Conservation (phyloP, 2,888 invertebrate species). For the Phasia obesa region DNA sequence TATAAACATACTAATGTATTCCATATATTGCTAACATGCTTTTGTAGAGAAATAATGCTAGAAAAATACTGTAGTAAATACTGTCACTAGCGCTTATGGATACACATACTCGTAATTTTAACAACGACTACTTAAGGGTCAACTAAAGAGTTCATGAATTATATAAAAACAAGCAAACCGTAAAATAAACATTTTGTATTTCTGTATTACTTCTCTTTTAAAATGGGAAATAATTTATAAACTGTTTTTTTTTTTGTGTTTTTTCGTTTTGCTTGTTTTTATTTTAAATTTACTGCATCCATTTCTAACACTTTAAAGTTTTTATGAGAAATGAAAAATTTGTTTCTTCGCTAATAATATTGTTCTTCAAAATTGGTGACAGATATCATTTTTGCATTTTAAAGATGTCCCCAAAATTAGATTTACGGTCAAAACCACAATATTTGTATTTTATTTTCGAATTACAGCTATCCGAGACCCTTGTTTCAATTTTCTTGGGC, state of each 20-base stretch:
- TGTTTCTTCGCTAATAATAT: no score
- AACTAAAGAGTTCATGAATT: slow-evolving; percentile 67
- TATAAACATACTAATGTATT: not conserved
- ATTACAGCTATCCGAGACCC: no score
- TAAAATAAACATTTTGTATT: slow-evolving; percentile 35
- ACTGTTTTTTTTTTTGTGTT: not conserved
- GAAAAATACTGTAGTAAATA: slow-evolving; percentile 40
- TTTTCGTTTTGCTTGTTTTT: not conserved
- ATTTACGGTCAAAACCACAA: no score
- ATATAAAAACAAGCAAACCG: slow-evolving; percentile 31
- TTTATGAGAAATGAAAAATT: not conserved
- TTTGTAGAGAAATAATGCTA: slow-evolving; percentile 42
- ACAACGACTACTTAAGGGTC: slow-evolving; percentile 65
- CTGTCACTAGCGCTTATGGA: slow-evolving; percentile 23
- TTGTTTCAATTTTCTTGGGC: no score
- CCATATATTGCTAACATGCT: slow-evolving; percentile 25
- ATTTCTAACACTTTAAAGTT: not conserved
- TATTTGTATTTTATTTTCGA: no score
- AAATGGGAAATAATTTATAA: slow-evolving; percentile 29
- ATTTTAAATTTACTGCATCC: not conserved
- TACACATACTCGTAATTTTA: not conserved
- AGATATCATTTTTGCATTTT: no score
- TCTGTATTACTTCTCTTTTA: not conserved
- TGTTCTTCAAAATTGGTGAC: no score
- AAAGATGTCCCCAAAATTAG: no score